Evolutionary conservation across 2,113 vertebrate species (phyloP).

Genomic region (Montifringilla adamsi): DNA sequence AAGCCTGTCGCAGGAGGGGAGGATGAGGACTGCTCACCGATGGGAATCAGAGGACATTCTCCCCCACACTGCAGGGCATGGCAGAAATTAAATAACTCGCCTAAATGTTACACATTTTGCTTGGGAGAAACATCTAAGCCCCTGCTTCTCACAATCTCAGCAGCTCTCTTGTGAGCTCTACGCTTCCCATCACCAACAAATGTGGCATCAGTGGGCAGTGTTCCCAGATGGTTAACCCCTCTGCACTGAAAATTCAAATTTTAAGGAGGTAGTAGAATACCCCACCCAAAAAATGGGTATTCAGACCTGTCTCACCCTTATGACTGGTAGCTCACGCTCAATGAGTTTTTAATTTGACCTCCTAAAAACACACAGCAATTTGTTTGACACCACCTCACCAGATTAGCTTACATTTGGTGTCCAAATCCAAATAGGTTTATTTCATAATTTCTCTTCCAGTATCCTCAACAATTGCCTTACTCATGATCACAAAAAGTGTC

Average conservation of each 20-base stretch:
- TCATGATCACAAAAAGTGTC: neutral
- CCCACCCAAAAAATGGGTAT: neutral
- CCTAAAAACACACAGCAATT: neutral
- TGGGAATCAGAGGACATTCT: conserved; percentile 27
- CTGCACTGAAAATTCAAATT: neutral
- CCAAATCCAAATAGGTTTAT: neutral
- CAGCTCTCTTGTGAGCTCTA: neutral
- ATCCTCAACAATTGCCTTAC: neutral
- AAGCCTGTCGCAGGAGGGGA: conserved; percentile 53
- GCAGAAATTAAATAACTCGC: conserved; percentile 19
- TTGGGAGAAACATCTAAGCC: conserved; percentile 1
- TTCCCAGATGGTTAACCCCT: neutral
- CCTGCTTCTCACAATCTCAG: neutral
- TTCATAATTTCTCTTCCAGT: neutral
- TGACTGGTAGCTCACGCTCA: fast-evolving
- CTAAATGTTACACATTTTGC: neutral
- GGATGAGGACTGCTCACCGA: neutral
- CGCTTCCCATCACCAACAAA: neutral
- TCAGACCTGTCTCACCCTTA: neutral
- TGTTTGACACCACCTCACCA: fast-evolving
- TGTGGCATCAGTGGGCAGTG: neutral
- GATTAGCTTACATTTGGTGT: neutral
- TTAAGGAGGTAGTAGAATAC: neutral
- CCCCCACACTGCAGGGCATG: neutral
- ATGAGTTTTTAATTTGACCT: neutral